Conservation (phyloP, 2,113 vertebrate genomes). For the Turnix velox region DNA sequence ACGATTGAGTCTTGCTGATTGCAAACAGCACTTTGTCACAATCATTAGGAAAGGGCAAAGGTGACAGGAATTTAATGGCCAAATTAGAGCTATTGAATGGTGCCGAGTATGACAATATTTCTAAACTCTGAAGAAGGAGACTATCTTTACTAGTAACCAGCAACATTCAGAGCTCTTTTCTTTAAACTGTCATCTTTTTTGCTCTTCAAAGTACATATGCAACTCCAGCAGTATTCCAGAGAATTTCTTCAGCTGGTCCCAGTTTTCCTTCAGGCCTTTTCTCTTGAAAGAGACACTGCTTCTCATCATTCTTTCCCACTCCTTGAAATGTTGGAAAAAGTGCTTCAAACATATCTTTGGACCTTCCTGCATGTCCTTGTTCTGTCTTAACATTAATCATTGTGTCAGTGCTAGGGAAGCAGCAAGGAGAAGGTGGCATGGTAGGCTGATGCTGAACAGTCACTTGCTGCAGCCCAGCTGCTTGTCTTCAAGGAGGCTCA, state of each 20-base stretch:
- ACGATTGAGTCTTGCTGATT: constrained; percentile 57
- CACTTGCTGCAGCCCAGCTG: neutral
- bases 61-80: constrained; percentile 62
- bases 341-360: neutral
- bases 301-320: neutral
- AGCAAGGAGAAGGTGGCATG: neutral
- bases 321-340: neutral
- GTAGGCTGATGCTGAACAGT: neutral
- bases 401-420: rapidly evolving
- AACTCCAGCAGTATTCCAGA: neutral
- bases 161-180: neutral
- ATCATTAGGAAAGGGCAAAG: constrained; percentile 69
- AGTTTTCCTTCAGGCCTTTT: neutral
- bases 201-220: neutral
- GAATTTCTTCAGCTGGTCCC: neutral
- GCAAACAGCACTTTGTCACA: constrained; percentile 61
- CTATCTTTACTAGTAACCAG: neutral
- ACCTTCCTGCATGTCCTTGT: neutral
- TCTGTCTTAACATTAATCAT: neutral
- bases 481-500: neutral
- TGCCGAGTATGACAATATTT: neutral
- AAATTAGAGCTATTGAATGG: constrained; percentile 59
- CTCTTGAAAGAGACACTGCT: neutral
- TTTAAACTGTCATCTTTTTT: neutral
- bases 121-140: neutral